phyloP scores from a whole-genome alignment of 2,797 vertebrate species.

The Acrossocheilus fasciatus region DNA sequence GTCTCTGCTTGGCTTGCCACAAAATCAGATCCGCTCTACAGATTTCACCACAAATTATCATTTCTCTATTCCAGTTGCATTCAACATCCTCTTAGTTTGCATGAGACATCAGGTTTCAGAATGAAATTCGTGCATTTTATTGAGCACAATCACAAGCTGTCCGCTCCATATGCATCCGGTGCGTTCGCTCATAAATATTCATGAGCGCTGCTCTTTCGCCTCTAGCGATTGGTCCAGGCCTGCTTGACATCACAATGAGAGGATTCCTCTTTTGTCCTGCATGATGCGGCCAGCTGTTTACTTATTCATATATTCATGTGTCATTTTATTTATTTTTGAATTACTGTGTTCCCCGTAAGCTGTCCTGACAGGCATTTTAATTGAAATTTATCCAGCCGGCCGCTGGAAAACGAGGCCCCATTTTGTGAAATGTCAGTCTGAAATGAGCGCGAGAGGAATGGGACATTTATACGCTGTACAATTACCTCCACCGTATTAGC shows the following conservation, averaged over 20 bases:
- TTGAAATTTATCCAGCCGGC: slow-evolving; percentile 75
- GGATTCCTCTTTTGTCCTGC: slow-evolving; percentile 32
- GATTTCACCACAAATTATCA: neutral
- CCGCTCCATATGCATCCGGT: slow-evolving; percentile 1
- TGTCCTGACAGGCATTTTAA: slow-evolving; percentile 74
- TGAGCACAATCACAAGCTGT: slow-evolving; percentile 30
- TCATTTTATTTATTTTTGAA: slow-evolving; percentile 67
- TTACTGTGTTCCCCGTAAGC: slow-evolving; percentile 64
- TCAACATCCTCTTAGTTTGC: slow-evolving; percentile 12
- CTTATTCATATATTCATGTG: slow-evolving; percentile 65
- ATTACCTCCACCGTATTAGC: slow-evolving; percentile 72
- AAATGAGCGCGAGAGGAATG: slow-evolving; percentile 69
- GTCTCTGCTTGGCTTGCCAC: neutral
- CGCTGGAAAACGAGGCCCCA: slow-evolving; percentile 60
- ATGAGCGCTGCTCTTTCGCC: slow-evolving; percentile 35
- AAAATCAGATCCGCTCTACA: neutral
- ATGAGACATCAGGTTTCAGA: neutral
- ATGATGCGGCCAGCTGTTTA: slow-evolving; percentile 55
- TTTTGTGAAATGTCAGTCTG: slow-evolving; percentile 59
- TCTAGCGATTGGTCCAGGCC: slow-evolving; percentile 40
- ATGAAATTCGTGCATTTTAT: slow-evolving; percentile 13
- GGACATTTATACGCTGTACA: slow-evolving; percentile 76
- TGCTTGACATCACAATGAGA: slow-evolving; percentile 22
- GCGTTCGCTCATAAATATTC: slow-evolving; percentile 32
- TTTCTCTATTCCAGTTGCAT: neutral